Evolutionary conservation across 2,113 vertebrate genomes (phyloP).

Genomic region (Aegotheles bennettii): DNA sequence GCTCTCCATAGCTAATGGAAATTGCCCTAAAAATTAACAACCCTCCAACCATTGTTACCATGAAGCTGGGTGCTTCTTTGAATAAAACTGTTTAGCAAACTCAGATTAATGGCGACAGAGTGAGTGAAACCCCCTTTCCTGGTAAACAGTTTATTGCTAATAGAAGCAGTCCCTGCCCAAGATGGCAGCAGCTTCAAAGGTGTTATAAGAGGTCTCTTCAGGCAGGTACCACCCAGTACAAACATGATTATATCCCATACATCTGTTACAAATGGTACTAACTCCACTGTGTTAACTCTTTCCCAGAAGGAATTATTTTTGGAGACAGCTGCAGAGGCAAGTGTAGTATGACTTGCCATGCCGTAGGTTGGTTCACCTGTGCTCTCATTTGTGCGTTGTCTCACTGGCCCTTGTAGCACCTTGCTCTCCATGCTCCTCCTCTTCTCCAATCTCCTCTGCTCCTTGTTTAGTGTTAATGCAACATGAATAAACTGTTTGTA

Average conservation of each 20-base stretch:
- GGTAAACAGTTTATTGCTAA: background rate
- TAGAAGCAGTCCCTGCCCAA: rapidly evolving
- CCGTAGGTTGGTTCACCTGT: rapidly evolving
- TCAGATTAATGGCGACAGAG: background rate
- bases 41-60: background rate
- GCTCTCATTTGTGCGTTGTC: background rate
- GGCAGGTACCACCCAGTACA: background rate
- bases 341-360: background rate
- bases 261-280: background rate
- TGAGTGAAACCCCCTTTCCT: background rate
- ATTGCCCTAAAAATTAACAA: background rate
- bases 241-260: background rate
- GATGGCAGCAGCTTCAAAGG: background rate
- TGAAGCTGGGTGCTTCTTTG: background rate
- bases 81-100: background rate
- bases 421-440: background rate
- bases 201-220: background rate
- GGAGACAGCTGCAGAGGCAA: background rate
- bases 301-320: background rate
- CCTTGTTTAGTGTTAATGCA: background rate
- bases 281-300: background rate
- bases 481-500: background rate
- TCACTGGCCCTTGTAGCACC: rapidly evolving
- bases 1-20: background rate
- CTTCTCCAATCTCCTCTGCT: background rate